Evolutionary conservation across 1,140 invertebrate genomes (phyloP).

Genomic region (Contarinia nasturtii): DNA sequence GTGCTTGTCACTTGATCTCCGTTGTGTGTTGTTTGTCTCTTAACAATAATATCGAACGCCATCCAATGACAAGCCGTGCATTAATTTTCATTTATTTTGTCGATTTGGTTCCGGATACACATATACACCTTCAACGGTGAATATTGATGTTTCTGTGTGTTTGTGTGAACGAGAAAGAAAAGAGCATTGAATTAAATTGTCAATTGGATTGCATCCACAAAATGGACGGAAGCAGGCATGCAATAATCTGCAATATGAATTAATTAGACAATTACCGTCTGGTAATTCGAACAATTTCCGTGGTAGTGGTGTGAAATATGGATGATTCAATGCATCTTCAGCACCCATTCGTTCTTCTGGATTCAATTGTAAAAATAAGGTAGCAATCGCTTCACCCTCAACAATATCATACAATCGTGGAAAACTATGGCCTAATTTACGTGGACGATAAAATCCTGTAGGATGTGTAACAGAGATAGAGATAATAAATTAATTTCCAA

Average conservation of each 20-base stretch:
- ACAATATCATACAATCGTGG: constrained; percentile 71
- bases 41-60: constrained; percentile 26
- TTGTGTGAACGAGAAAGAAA: constrained; percentile 15
- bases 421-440: constrained; percentile 69
- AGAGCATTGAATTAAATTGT: constrained; percentile 4
- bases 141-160: constrained; percentile 70
- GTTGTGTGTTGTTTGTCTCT: constrained; percentile 1
- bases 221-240: constrained; percentile 4
- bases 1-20: too few relatives aligned
- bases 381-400: constrained; percentile 74
- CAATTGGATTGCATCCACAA: not conserved
- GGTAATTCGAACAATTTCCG: constrained; percentile 75
- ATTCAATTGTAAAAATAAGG: constrained; percentile 69
- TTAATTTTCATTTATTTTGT: constrained; percentile 28
- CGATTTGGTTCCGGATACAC: constrained; percentile 43
- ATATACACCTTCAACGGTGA: constrained; percentile 72
- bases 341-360: constrained; percentile 74
- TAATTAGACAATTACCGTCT: constrained; percentile 45
- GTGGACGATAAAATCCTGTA: constrained; percentile 44
- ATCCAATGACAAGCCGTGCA: constrained; percentile 25
- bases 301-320: constrained; percentile 79
- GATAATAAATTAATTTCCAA: not conserved
- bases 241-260: not conserved
- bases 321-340: constrained; percentile 67
- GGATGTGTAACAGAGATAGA: not conserved